Evolutionary conservation across 2,797 vertebrate species (phyloP), one percentile per base, ranked within the genome.

Genomic region (Rhynchotus rufescens): DNA sequence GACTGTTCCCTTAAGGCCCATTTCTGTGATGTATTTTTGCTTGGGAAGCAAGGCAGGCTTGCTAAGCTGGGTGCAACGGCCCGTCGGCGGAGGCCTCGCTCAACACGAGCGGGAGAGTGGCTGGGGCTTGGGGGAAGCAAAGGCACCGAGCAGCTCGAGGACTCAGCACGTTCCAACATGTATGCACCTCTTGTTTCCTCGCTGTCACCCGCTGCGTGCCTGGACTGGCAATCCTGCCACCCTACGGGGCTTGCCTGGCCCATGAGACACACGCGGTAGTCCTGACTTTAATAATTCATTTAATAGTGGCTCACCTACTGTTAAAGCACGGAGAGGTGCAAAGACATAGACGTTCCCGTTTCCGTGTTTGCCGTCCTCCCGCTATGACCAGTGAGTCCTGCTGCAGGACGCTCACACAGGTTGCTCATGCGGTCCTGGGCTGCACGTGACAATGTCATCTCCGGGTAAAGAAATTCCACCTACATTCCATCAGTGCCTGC

Each of bases 381-480:
- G 71, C 36, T 36, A 36, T 36, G 36, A 36, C 36, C 36, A 69
- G 66, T 64, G 78, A 84, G 56, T 78, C 74, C 68, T 3, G 4
- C 34, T 45, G 61, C 60, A 84, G 75, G 84, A 88, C 92, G 93
- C 84, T 91, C 79, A 64, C 72, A 80, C 57, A 77, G 65, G 74
- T 84, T 95, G 79, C 73, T 92, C 81, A 78, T 86, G 85, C 68
- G 69, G 85, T 57, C 77, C 45, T 64, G 81, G 67, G 54, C 74
- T 89, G 86, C 15, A 1, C 2, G 1, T 93, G 81, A 84, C 93
- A 77, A 69, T 84, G 88, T 75, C 83, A 40, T 87, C 66, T 86
- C 74, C 49, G 36, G 68, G 76, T 78, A 82, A 95, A 95, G 87
- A 93, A 90, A 96, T 91, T 94, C 89, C 90, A 88, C 90, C 84